phyloP scores from a whole-genome alignment of 2,888 invertebrate species.

The Coelogynopora nodosa region DNA sequence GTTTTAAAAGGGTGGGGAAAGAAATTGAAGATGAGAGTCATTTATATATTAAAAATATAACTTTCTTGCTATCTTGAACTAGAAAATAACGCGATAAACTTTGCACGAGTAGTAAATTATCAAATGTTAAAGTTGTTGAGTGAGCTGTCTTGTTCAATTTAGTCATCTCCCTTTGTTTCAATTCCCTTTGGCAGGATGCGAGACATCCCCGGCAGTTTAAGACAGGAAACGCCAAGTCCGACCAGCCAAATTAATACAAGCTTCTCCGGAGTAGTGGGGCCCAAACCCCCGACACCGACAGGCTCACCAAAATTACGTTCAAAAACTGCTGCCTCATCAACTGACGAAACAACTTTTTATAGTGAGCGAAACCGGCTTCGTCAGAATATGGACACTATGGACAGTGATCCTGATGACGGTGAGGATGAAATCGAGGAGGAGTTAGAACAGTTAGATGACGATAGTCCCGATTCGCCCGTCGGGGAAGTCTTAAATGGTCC shows the following conservation, averaged over 20 bases:
- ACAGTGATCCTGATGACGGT: neutral
- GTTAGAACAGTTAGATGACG: neutral
- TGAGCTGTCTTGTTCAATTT: no score
- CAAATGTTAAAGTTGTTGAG: no score
- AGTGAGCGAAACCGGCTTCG: neutral
- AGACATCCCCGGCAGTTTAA: neutral
- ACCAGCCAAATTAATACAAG: neutral
- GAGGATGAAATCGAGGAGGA: conserved; percentile 6
- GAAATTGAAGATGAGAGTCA: no score
- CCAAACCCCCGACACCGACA: neutral
- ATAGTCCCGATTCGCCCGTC: neutral
- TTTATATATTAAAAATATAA: no score
- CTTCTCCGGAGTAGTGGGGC: neutral
- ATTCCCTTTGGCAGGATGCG: conserved; percentile 10
- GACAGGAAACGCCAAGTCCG: conserved; percentile 1
- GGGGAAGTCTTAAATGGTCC: neutral
- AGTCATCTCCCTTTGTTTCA: no score
- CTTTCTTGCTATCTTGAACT: no score
- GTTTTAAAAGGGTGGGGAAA: no score
- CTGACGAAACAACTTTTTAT: neutral
- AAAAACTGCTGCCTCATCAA: neutral
- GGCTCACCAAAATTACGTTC: neutral
- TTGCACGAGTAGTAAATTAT: no score
- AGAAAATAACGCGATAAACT: no score
- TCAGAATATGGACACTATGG: neutral